Base-by-base conservation (phyloP, 30 jellyfish, hydroid and myxozoan genomes). In the Morbakka virulenta region DNA sequence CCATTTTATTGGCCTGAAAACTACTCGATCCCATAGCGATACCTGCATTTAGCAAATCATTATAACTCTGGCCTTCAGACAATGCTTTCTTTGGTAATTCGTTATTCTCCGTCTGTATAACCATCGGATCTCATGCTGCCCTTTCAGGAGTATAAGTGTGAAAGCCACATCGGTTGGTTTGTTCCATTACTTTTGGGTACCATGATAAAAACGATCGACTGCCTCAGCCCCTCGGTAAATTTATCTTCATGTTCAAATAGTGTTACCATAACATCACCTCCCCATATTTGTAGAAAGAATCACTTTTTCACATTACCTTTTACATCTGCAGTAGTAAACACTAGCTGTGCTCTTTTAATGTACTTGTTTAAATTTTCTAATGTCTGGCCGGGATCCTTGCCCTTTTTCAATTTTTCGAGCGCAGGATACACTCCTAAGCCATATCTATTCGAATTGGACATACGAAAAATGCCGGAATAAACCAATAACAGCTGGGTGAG, bases 71-170 rank as follows among this genome's bases (percentile, higher is more conserved):
- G 17, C 57, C 63, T 28, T 67, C 63, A 20, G 57, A 29, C 23
- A 32, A 32, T 66, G 62, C 78, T 27, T 29, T 66, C 29, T 70
- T 70, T 31, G 34, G 74, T 36, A 71, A 49, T 48, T 71, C 32
- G 31, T 71, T 33, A 76, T 71, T 71, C 17, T 33, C 52, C 21
- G 83, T 71, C 83, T 71, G 83, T 36, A 71, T 71, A 25, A 51
- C 24, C 83, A 71, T 71, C 20, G 82, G 76, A 24, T 71, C 83
- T 48, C 83, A 21, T 1, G 83, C 83, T 2, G 83, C 83, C 61
- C 50, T 34, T 24, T 71, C 49, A n/a, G n/a, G n/a, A n/a, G n/a
- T n/a, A n/a, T n/a, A n/a, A n/a, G n/a, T n/a, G n/a, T n/a, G n/a
- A n/a, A n/a, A n/a, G n/a, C n/a, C n/a, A n/a, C n/a, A n/a, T n/a